Base-by-base conservation (phyloP, 1,140 invertebrate species). In the Grapholita molesta region DNA sequence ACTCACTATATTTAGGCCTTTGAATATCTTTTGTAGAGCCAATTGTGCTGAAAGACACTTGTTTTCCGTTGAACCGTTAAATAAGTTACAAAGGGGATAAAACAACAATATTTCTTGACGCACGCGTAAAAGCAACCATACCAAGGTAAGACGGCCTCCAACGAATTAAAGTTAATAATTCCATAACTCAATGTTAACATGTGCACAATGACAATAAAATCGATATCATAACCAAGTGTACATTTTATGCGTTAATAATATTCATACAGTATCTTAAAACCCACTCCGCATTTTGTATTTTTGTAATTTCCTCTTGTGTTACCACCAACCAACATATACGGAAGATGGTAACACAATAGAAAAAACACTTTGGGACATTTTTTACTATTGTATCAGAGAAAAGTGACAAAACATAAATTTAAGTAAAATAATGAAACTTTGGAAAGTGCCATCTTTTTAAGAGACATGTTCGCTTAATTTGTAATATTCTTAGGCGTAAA, bases 141-240 rank as follows among this genome's bases (percentile, higher is more conserved):
- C 32, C 55, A 61, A 32, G 28, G 55, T 61, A 25, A 61, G n/a
- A 28, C 55, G 15, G 12, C 55, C 55, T 61, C 32, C 24, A 32
- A 15, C 55, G 55, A 8, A 61, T 61, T 30, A 61, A 61, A 61
- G 55, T 61, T 15, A n/a, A 61, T 28, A 61, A 61, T 32, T 61
- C 28, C 28, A 61, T 61, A 61, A 61, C 28, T 61, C 25, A 30
- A 8, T 12, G 12, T 24, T 25, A 30, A 61, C 55, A 61, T 61
- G 55, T 28, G 55, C 55, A 61, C 55, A 61, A 61, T 61, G 55
- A 28, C n/a, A 32, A 61, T 61, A 61, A 61, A 15, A 61, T 28
- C 55, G 55, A 28, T 61, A 61, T 5, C 24, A 28, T 61, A 28
- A 61, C n/a, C 55, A 15, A 15, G 12, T 30, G 24, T 61, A 30